A percentile compares a stretch with the other conserved stretches of the same genome.
phyloP scores from a whole-genome alignment of 2,113 vertebrate species.

The Acanthochromis polyacanthus region DNA sequence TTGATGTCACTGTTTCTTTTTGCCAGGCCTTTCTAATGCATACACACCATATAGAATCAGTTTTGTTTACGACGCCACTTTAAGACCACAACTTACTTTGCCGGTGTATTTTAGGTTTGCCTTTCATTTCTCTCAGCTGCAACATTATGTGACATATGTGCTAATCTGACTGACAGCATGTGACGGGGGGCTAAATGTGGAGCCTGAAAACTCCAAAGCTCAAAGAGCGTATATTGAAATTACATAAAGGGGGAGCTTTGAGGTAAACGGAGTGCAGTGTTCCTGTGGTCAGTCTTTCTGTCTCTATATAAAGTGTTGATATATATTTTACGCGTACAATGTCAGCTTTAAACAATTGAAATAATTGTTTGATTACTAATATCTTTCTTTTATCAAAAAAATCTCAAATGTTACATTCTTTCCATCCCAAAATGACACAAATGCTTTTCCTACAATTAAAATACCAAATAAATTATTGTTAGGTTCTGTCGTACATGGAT shows the following conservation, averaged over 20 bases:
- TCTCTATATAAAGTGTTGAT: not conserved
- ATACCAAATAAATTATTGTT: not conserved
- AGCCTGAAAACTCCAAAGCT: not conserved
- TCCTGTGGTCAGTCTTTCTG: not conserved
- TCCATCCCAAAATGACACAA: not conserved
- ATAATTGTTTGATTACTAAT: too few relatives aligned
- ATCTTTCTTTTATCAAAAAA: too few relatives aligned
- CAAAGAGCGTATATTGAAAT: not conserved
- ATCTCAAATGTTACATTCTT: not conserved
- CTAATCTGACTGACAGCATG: not conserved
- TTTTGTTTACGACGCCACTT: not conserved
- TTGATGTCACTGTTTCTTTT: not conserved
- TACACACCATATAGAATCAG: not conserved
- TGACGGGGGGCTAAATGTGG: not conserved
- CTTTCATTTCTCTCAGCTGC: not conserved
- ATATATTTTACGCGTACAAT: not conserved
- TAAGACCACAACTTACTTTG: not conserved
- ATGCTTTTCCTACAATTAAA: slow-evolving; percentile 2
- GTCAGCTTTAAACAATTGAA: too few relatives aligned
- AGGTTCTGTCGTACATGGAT: slow-evolving; percentile 7
- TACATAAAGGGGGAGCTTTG: not conserved
- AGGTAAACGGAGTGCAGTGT: not conserved
- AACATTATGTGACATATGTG: not conserved
- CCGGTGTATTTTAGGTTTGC: not conserved
- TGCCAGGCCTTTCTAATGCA: not conserved